Evolutionary conservation across 2,113 vertebrate species (phyloP).

Genomic region (Elachura formosa): DNA sequence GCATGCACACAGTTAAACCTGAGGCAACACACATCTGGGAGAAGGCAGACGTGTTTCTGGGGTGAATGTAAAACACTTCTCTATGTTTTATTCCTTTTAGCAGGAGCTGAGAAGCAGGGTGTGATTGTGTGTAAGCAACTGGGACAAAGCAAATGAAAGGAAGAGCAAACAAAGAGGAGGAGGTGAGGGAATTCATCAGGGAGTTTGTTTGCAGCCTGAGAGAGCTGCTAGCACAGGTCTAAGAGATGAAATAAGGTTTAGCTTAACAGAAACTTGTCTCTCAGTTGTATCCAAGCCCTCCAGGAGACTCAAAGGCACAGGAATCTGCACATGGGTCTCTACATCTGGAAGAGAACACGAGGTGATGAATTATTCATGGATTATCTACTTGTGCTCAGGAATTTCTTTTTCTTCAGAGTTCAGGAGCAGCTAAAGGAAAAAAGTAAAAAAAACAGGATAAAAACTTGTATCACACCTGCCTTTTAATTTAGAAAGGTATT

Average conservation of each 20-base stretch:
- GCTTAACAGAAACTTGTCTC: background rate
- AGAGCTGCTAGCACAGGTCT: background rate
- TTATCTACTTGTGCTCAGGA: slow-evolving; percentile 44
- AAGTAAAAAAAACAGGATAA: background rate
- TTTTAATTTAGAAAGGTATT: slow-evolving; percentile 62
- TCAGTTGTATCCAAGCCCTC: background rate
- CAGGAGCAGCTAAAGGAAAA: background rate
- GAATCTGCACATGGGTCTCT: background rate
- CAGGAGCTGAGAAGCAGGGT: background rate
- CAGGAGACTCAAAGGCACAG: slow-evolving; percentile 13
- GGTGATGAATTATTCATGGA: slow-evolving; percentile 57
- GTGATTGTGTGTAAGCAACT: background rate
- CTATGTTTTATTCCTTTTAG: background rate
- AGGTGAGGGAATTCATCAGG: background rate
- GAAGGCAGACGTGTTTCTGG: background rate
- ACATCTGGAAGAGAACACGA: slow-evolving; percentile 59
- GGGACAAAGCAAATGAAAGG: background rate
- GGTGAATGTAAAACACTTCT: background rate
- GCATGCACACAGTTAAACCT: background rate
- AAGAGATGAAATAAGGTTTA: background rate
- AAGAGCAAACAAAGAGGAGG: background rate
- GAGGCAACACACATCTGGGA: background rate
- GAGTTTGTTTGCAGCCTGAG: background rate
- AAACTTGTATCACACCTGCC: slow-evolving; percentile 37
- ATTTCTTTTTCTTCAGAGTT: slow-evolving; percentile 52